A percentile compares a stretch with the other conserved stretches of the same genome.
phyloP scores from a whole-genome alignment of 2,113 vertebrate species.

The Syngnathus typhle region DNA sequence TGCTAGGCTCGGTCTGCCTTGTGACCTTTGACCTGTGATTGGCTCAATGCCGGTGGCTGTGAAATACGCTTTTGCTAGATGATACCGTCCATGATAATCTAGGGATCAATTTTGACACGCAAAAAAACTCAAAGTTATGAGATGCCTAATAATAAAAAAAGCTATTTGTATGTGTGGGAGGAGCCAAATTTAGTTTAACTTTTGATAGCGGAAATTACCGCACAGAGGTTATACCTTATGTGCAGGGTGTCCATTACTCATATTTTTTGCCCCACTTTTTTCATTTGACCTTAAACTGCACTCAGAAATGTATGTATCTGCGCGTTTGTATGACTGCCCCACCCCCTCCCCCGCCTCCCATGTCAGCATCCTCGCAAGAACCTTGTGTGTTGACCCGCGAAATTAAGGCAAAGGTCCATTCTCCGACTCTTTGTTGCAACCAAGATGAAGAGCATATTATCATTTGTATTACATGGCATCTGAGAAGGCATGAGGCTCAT shows the following conservation, averaged over 20 bases:
- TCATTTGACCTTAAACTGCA: slow-evolving; percentile 21
- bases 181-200: no score
- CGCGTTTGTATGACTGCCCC: slow-evolving; percentile 56
- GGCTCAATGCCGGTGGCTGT: slow-evolving; percentile 45
- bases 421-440: slow-evolving; percentile 29
- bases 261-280: no score
- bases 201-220: no score
- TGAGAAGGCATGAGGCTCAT: slow-evolving; percentile 37
- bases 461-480: slow-evolving; percentile 39
- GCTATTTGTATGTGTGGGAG: no score
- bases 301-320: slow-evolving; percentile 28
- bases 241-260: no score
- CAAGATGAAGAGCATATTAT: slow-evolving; percentile 50
- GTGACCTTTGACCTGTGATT: slow-evolving; percentile 60
- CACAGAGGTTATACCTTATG: no score
- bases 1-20: slow-evolving; percentile 48
- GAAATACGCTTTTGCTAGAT: slow-evolving; percentile 3
- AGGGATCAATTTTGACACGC: background rate
- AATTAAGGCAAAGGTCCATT: slow-evolving; percentile 41
- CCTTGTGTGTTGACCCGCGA: slow-evolving; percentile 51
- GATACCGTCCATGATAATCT: background rate
- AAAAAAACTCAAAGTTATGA: background rate
- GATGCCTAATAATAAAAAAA: background rate
- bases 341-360: slow-evolving; percentile 3
- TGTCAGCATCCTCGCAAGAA: slow-evolving; percentile 39